Conservation (phyloP, 2,888 invertebrate genomes). For the Drosophila cognata region DNA sequence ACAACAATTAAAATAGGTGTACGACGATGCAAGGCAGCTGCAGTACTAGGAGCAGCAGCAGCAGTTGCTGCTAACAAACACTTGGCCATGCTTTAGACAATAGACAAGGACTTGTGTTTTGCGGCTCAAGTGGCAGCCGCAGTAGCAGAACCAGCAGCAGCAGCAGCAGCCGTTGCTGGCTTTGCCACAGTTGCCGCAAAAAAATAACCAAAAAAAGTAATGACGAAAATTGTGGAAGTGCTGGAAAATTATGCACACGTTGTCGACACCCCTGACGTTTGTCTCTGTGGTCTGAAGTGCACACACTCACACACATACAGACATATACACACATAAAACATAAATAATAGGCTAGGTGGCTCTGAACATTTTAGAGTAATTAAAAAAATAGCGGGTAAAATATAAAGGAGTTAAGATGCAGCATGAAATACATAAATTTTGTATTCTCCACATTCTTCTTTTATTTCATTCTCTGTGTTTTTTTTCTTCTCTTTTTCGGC, state of each 20-base stretch:
- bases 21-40: slow-evolving; percentile 59
- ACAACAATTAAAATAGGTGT: slow-evolving; percentile 79
- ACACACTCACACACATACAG: slow-evolving; percentile 15
- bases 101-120: slow-evolving; percentile 78
- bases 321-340: slow-evolving; percentile 38
- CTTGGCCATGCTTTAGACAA: slow-evolving; percentile 80
- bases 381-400: slow-evolving; percentile 69
- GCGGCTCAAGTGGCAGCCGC: slow-evolving; percentile 78
- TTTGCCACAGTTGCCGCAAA: slow-evolving; percentile 53
- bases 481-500: slow-evolving; percentile 41
- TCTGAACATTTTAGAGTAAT: slow-evolving; percentile 79
- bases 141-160: slow-evolving; percentile 10
- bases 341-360: slow-evolving; percentile 67
- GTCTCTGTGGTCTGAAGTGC: slow-evolving; percentile 68
- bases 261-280: slow-evolving; percentile 46
- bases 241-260: slow-evolving; percentile 79
- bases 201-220: slow-evolving; percentile 62
- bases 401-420: slow-evolving; percentile 69
- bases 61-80: slow-evolving; percentile 71
- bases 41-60: slow-evolving; percentile 1
- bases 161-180: slow-evolving; percentile 1
- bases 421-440: slow-evolving; percentile 56
- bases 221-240: slow-evolving; percentile 78
- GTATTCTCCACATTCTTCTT: slow-evolving; percentile 39
- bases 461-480: slow-evolving; percentile 5